A percentile compares a stretch with the other conserved stretches of the same genome.
phyloP scores from a whole-genome alignment of 2,888 invertebrate genomes.

The Uropetala carovei region DNA sequence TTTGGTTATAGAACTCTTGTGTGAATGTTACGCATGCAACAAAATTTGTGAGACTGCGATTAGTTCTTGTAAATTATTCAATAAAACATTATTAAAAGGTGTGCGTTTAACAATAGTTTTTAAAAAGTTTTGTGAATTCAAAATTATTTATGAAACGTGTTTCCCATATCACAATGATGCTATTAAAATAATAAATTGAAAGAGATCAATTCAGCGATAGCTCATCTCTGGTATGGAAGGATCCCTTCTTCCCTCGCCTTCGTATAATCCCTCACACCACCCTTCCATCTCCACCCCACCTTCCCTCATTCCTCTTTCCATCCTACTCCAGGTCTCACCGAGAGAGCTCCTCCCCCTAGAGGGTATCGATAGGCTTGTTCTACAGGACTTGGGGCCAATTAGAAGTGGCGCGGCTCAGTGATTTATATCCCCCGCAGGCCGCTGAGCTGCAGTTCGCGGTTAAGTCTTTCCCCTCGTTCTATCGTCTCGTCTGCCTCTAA shows the following conservation, averaged over 20 bases:
- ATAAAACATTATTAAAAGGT: too few relatives aligned
- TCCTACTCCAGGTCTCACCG: background rate
- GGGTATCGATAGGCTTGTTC: constrained; percentile 62
- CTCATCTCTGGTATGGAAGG: background rate
- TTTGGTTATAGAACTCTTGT: too few relatives aligned
- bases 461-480: constrained; percentile 18
- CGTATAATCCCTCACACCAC: background rate
- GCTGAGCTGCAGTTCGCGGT: constrained; percentile 61
- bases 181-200: too few relatives aligned
- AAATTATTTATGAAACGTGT: too few relatives aligned
- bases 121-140: too few relatives aligned
- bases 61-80: too few relatives aligned
- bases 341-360: constrained; percentile 31
- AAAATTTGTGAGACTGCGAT: too few relatives aligned
- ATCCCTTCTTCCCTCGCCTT: background rate
- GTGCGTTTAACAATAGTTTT: too few relatives aligned
- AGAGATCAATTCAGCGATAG: background rate
- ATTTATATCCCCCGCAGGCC: constrained; percentile 61
- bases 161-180: too few relatives aligned
- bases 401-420: constrained; percentile 60
- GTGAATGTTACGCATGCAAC: too few relatives aligned
- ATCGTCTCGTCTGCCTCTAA: constrained; percentile 1
- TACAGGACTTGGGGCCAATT: constrained; percentile 63
- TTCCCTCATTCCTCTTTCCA: background rate
- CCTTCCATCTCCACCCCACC: background rate